Evolutionary conservation across 2,888 invertebrate genomes (phyloP).

Genomic region (Macropis europaea): DNA sequence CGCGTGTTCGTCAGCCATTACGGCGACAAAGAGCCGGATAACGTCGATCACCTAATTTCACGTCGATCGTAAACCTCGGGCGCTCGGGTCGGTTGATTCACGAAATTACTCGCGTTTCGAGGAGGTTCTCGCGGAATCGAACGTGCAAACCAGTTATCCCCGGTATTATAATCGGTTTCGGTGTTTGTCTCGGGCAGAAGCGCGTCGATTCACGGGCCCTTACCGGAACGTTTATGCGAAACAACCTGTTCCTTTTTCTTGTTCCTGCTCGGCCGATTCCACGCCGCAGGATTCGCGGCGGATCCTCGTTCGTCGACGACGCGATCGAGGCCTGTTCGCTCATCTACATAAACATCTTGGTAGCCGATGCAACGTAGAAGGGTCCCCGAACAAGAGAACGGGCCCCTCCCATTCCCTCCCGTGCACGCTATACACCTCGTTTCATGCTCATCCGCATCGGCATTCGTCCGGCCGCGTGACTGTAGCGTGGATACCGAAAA

Average conservation of each 20-base stretch:
- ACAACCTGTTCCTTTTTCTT: constrained; percentile 29
- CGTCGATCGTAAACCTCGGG: constrained; percentile 6
- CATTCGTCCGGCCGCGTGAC: too few species aligned
- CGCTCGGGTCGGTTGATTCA: constrained; percentile 24
- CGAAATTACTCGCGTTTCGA: constrained; percentile 15
- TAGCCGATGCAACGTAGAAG: constrained; percentile 56
- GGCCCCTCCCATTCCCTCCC: constrained; percentile 27
- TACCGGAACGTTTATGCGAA: constrained; percentile 48
- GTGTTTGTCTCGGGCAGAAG: neutral
- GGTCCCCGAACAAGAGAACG: constrained; percentile 51
- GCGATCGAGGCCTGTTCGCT: constrained; percentile 55
- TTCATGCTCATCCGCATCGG: constrained; percentile 66
- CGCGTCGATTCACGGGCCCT: constrained; percentile 1
- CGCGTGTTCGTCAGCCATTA: constrained; percentile 3
- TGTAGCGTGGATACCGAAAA: too few species aligned
- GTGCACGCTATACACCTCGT: constrained; percentile 49
- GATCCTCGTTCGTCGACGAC: constrained; percentile 59
- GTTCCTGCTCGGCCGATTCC: neutral
- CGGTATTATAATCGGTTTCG: constrained; percentile 7
- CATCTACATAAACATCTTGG: constrained; percentile 77
- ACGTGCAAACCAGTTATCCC: constrained; percentile 37
- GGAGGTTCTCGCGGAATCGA: constrained; percentile 16
- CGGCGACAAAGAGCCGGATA: constrained; percentile 9
- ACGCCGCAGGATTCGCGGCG: constrained; percentile 37
- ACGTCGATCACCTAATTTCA: constrained; percentile 26